Evolutionary conservation across 2,113 vertebrate species (phyloP), one percentile per base, ranked within the genome.

Genomic region (Aleadryas rufinucha): DNA sequence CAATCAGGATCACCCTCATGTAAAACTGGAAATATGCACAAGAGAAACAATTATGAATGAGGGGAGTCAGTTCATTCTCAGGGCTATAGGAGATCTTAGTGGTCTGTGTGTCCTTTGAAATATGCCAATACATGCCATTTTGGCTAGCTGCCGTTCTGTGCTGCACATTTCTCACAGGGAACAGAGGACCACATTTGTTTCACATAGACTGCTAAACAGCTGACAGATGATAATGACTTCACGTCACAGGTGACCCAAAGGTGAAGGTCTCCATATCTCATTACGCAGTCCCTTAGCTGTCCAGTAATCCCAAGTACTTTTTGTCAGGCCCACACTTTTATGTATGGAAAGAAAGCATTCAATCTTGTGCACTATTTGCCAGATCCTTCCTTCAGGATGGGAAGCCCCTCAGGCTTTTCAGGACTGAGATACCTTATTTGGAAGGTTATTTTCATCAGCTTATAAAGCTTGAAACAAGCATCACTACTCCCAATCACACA

Each of bases 161-260:
- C 24, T 41, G 18, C 64, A 13, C 5, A 16, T 72, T 93, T 78
- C n/a, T 74, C 82, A 56, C 35, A 49, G 23, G 27, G 19, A 87
- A 20, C 27, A 72, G 78, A 79, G 68, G 71, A 87, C 56, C 93
- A 60, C 20, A 50, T 69, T 83, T 44, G 84, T 91, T 94, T 95
- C 60, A 77, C 52, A 74, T 26, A 90, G 84, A 49, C 54, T 9
- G 7, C 91, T 91, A 90, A 93, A 78, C 59, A 90, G 64, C 27
- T 90, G 91, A 97, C 64, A 78, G 75, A 78, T 97, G 89, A 45
- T 93, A 95, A 91, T 88, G 52, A 81, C 78, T 95, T 90, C 60
- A 27, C 65, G 89, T 90, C 84, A 90, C 66, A 86, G 61, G 31
- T 94, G 79, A 97, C 71, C 56, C 57, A 56, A 91, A 93, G 77